Base-by-base conservation (phyloP, 2,888 invertebrate species). In the Ligdia adustata region DNA sequence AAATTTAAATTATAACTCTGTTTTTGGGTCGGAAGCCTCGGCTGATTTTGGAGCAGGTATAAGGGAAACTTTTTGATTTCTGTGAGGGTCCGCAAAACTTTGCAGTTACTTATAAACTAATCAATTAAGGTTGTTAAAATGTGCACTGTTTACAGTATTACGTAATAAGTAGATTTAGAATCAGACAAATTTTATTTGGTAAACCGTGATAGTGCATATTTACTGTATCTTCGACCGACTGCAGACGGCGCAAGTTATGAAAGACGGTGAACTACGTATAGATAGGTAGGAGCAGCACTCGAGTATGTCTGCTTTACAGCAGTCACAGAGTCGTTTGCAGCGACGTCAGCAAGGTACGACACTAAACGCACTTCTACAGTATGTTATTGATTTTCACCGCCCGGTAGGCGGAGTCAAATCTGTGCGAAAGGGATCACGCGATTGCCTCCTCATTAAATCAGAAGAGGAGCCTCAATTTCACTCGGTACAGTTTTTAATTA, bases 361-460 rank as follows among this genome's bases (percentile, higher is more conserved):
- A 87, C 77, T 79, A 78, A 87, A 86, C 83, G 81, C 84, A 87
- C 82, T 88, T 88, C 88, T 89, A 88, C 73, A 82, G 81, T 82
- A 75, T 79, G 79, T 88, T 90, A 90, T 90, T 87, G 90, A 90
- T 90, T 90, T 90, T 85, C 79, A 82, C 76, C 87, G 86, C 88
- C 84, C 79, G 85, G 69, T 81, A 79, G 90, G 90, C 83, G 90
- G 80, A 61, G 86, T 77, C 72, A 81, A 84, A 82, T 78, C 79
- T 76, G 89, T 83, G 88, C 81, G 88, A 89, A 80, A 87, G 87
- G 81, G 89, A 90, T 85, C 86, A 83, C 83, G 74, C 85, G 76
- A 88, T 86, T 73, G 80, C 79, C 77, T 72, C 73, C 77, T 83
- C 82, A 86, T 88, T 84, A 87, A 87, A 87, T 79, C 79, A 84